Conservation (phyloP, 1,140 invertebrate species). For the Conus ventricosus region DNA sequence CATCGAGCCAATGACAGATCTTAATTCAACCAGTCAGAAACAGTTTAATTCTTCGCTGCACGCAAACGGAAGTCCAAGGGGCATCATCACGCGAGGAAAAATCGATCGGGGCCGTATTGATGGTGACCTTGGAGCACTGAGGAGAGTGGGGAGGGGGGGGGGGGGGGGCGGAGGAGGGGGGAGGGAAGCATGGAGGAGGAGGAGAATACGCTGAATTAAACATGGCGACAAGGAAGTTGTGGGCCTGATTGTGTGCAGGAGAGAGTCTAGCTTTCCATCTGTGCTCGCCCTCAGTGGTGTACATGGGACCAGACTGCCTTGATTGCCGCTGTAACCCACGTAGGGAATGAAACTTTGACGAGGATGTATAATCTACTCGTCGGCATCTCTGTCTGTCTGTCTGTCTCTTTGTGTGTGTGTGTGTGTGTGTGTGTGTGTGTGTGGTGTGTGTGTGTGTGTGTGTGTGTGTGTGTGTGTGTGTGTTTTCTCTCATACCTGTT, state of each 20-base stretch:
- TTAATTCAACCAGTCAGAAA: conserved; percentile 10
- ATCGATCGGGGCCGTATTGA: neutral
- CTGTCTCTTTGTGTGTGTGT: no score
- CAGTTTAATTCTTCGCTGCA: conserved; percentile 6
- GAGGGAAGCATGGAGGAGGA: no score
- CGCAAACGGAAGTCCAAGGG: conserved; percentile 16
- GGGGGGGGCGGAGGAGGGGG: no score
- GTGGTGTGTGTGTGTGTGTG: conserved; percentile 5
- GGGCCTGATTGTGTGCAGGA: neutral
- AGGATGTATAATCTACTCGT: no score
- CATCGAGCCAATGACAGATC: neutral
- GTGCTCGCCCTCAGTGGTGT: no score
- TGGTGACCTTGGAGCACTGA: neutral
- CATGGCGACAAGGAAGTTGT: neutral
- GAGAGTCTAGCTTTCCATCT: no score
- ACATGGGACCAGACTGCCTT: no score
- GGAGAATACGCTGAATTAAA: neutral
- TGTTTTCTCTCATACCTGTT: neutral
- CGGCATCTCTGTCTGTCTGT: no score
- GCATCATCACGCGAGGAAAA: neutral
- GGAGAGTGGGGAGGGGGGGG: neutral
- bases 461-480: conserved; percentile 1
- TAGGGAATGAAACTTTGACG: no score
- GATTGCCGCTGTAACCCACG: no score
- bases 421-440: neutral